Conservation (phyloP, 2,797 vertebrate species). For the Lacerta agilis region DNA sequence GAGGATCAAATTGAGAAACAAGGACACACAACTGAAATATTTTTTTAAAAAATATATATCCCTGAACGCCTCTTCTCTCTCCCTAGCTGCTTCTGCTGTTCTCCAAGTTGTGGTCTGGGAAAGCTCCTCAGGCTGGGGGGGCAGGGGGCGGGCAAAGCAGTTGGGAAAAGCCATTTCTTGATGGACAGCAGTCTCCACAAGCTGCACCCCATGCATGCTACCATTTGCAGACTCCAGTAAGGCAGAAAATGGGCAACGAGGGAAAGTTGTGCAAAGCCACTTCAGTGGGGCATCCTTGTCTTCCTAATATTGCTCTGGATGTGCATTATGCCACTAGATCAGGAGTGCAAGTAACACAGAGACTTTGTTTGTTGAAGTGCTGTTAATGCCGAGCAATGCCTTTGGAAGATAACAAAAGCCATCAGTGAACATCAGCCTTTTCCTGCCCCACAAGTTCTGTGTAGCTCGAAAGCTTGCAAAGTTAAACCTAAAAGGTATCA, state of each 20-base stretch:
- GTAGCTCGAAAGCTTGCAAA: background rate
- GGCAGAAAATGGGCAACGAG: background rate
- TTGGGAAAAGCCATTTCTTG: no score
- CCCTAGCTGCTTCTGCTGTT: no score
- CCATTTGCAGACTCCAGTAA: background rate
- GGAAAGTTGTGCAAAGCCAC: background rate
- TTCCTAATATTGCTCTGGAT: background rate
- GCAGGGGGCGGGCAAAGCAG: no score
- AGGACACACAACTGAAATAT: no score
- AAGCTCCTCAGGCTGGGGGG: no score
- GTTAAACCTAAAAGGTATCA: background rate
- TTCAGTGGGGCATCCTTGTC: no score
- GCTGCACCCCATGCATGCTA: background rate
- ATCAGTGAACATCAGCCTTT: background rate
- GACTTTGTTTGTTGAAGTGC: background rate
- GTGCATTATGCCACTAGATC: no score
- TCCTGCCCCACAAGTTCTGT: background rate
- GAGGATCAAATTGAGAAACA: no score
- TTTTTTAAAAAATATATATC: no score
- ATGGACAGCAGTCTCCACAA: background rate
- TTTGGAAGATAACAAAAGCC: background rate
- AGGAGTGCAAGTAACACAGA: background rate
- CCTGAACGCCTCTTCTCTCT: no score
- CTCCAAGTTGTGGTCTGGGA: no score
- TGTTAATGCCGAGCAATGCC: background rate